Evolutionary conservation across 2,888 invertebrate genomes (phyloP).

Genomic region (Melipona beecheii): DNA sequence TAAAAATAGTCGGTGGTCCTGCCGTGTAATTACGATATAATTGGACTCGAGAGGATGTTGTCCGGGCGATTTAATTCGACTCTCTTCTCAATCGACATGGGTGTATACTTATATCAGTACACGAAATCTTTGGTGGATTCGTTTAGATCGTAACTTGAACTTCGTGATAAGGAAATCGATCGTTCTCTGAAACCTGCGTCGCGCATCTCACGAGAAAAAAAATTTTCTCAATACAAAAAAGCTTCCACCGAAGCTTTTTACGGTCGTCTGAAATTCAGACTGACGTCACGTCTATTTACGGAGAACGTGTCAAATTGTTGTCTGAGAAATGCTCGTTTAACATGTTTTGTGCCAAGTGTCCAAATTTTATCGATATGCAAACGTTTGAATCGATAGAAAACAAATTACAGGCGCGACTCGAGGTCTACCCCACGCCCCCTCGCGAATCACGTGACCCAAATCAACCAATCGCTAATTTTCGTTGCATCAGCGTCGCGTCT

Average conservation of each 20-base stretch:
- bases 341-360: not conserved
- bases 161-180: constrained; percentile 8
- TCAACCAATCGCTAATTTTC: too few relatives aligned
- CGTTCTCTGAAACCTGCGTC: constrained; percentile 21
- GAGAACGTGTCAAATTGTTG: not conserved
- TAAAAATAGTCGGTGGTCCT: constrained; percentile 65
- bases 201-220: not conserved
- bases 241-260: constrained; percentile 1
- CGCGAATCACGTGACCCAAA: too few relatives aligned
- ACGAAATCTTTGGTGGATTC: constrained; percentile 14
- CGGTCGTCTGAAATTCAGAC: not conserved
- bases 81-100: constrained; percentile 39
- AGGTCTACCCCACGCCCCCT: too few relatives aligned
- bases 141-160: constrained; percentile 41
- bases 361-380: too few relatives aligned
- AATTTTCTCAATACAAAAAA: not conserved
- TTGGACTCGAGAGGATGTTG: constrained; percentile 46
- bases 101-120: not conserved
- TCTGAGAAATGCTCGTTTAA: not conserved
- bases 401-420: too few relatives aligned
- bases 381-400: too few relatives aligned
- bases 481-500: too few relatives aligned
- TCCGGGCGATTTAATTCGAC: constrained; percentile 56
- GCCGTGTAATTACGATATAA: constrained; percentile 59
- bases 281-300: constrained; percentile 8